A percentile compares a stretch with the other conserved stretches of the same genome.
phyloP scores from a whole-genome alignment of 2,888 invertebrate species.

The Acronicta aceris region DNA sequence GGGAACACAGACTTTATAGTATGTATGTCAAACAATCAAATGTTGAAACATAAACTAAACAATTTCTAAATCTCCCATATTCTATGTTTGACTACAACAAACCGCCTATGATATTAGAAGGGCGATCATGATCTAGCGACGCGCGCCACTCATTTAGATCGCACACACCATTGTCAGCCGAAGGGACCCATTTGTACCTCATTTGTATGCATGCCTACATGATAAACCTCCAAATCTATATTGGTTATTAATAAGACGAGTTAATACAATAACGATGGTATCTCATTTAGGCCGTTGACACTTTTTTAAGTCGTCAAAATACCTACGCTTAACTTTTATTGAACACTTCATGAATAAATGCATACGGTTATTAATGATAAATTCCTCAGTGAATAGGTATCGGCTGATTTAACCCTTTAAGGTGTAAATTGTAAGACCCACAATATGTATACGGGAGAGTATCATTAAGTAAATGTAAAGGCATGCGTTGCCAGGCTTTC shows the following conservation, averaged over 20 bases:
- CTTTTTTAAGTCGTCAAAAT: constrained; percentile 40
- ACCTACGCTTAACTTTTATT: constrained; percentile 40
- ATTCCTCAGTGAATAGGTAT: constrained; percentile 40
- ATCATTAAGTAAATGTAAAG: constrained; percentile 34
- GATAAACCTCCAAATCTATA: constrained; percentile 62
- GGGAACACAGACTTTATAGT: too few relatives aligned
- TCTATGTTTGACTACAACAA: constrained; percentile 27
- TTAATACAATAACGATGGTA: constrained; percentile 45
- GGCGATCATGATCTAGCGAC: constrained; percentile 54
- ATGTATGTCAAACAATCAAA: background rate
- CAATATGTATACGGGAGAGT: constrained; percentile 16
- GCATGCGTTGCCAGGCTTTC: constrained; percentile 23
- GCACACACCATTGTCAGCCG: constrained; percentile 56
- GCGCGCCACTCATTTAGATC: constrained; percentile 63
- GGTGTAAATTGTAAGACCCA: constrained; percentile 39
- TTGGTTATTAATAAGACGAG: constrained; percentile 65
- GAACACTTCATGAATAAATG: constrained; percentile 44
- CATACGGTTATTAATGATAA: constrained; percentile 46
- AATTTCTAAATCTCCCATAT: constrained; percentile 2
- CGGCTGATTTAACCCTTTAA: constrained; percentile 37
- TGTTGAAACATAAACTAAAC: background rate
- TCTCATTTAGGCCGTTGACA: constrained; percentile 54
- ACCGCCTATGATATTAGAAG: constrained; percentile 52
- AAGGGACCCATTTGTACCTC: constrained; percentile 63
- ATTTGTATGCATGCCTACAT: constrained; percentile 66